phyloP scores from a whole-genome alignment of 2,888 invertebrate species.

The Nebria salina region DNA sequence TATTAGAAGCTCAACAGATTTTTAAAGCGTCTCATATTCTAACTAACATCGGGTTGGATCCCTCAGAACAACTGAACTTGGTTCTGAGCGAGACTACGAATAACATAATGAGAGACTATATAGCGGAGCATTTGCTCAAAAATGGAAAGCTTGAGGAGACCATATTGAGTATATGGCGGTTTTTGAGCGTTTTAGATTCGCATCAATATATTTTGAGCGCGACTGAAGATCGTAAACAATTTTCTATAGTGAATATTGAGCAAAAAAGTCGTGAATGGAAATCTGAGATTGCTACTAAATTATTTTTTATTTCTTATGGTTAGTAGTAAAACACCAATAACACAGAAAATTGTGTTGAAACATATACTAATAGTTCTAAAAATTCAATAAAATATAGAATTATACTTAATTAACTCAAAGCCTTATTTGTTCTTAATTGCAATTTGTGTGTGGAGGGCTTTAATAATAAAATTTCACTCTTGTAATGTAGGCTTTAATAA shows the following conservation, averaged over 20 bases:
- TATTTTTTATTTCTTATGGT: constrained; percentile 70
- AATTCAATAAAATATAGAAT: too few relatives aligned
- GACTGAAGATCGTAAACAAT: constrained; percentile 61
- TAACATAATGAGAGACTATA: constrained; percentile 70
- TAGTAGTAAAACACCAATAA: constrained; percentile 53
- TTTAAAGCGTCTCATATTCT: constrained; percentile 73
- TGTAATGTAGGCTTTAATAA: too few relatives aligned
- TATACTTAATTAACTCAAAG: constrained; percentile 10
- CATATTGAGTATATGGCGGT: constrained; percentile 60
- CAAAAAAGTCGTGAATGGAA: constrained; percentile 67
- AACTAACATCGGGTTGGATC: constrained; percentile 70
- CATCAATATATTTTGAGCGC: constrained; percentile 33
- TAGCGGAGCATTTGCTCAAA: constrained; percentile 72
- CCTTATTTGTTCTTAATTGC: background rate
- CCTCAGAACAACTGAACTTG: constrained; percentile 67
- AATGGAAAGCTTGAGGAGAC: constrained; percentile 58
- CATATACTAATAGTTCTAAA: too few relatives aligned
- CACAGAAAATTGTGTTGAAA: too few relatives aligned
- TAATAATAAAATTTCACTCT: too few relatives aligned
- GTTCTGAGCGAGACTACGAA: constrained; percentile 70
- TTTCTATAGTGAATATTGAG: constrained; percentile 64
- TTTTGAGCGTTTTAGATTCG: constrained; percentile 59
- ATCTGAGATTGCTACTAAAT: constrained; percentile 66
- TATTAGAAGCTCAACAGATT: constrained; percentile 71
- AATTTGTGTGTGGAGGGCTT: background rate